These are phyloP conservation scores for Drosophila trapezifrons DNA, from an alignment of 1,140 invertebrate genomes.

Conservation along the genomic window DNA sequence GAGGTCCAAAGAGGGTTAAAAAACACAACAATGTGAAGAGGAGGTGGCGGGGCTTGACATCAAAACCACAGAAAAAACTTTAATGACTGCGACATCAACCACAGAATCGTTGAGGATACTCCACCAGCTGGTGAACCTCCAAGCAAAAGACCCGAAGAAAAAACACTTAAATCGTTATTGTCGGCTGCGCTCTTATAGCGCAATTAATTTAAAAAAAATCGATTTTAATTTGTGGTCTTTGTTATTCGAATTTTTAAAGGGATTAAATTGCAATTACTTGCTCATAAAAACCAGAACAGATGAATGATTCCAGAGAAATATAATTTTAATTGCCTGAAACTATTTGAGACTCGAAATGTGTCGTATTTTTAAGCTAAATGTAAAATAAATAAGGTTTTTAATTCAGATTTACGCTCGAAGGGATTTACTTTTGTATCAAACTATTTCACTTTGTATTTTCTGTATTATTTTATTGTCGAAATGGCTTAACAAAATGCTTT, in stretches of 20 bases:
- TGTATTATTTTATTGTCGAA: neutral
- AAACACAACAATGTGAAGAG: slow-evolving; percentile 30
- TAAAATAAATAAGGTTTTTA: neutral
- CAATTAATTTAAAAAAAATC: slow-evolving; percentile 18
- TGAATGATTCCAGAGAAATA: neutral
- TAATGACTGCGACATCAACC: slow-evolving; percentile 47
- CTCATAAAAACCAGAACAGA: neutral
- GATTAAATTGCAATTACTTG: neutral
- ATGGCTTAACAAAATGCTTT: neutral
- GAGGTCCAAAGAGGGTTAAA: slow-evolving; percentile 13
- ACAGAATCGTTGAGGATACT: slow-evolving; percentile 21
- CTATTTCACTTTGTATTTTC: neutral
- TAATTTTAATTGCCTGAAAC: neutral
- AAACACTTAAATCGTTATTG: slow-evolving; percentile 7
- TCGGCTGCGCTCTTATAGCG: neutral
- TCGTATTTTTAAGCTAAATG: neutral
- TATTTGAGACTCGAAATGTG: neutral
- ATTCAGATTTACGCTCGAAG: no score
- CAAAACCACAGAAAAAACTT: slow-evolving; percentile 47
- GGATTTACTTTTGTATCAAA: neutral
- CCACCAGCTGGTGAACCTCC: slow-evolving; percentile 29
- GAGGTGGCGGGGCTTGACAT: slow-evolving; percentile 39
- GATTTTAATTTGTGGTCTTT: neutral
- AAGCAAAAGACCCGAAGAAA: neutral
- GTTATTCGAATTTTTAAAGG: neutral